Conservation (phyloP, 1,140 invertebrate genomes). For the Rhopalosiphum padi region DNA sequence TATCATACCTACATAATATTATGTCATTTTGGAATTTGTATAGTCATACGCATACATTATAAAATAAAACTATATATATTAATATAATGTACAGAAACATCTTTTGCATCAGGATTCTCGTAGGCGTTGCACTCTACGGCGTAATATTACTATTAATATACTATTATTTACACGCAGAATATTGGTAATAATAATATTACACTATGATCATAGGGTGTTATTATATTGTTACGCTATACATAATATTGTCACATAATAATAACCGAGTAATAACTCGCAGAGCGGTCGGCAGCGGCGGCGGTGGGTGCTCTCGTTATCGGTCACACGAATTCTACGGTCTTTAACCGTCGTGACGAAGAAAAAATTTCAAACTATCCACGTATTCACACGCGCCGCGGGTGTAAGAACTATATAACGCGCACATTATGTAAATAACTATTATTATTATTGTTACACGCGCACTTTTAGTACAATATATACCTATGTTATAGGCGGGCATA, state of each 20-base stretch:
- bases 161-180: neutral
- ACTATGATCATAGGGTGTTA: neutral
- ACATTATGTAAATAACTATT: neutral
- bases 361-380: conserved; percentile 32
- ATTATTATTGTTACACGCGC: neutral
- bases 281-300: neutral
- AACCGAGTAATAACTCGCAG: neutral
- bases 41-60: neutral
- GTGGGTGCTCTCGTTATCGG: conserved; percentile 19
- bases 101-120: neutral
- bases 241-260: neutral
- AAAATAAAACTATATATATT: no score
- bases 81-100: no score
- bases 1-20: neutral
- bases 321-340: neutral
- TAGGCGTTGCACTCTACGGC: neutral
- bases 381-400: conserved; percentile 33
- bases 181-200: neutral
- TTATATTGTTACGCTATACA: no score
- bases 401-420: neutral
- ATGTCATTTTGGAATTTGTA: neutral
- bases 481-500: no score
- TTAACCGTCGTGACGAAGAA: neutral
- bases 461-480: no score
- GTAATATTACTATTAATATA: no score